phyloP scores from a whole-genome alignment of 2,888 invertebrate genomes.

The Lasioglossum leucozonium region DNA sequence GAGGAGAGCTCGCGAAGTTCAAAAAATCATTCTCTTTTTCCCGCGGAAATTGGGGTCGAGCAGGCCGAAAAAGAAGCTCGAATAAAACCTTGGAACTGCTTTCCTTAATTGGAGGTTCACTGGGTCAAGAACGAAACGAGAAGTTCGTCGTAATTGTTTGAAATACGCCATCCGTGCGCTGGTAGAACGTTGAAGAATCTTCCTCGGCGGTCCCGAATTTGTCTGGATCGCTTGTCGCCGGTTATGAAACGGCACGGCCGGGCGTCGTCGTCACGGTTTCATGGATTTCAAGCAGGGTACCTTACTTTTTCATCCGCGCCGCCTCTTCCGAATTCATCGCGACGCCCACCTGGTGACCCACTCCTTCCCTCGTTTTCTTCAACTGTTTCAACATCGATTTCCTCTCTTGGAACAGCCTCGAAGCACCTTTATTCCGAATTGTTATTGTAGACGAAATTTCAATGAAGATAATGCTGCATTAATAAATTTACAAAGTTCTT shows the following conservation, averaged over 20 bases:
- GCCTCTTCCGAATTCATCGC: slow-evolving; percentile 17
- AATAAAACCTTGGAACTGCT: not conserved
- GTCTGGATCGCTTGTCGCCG: not conserved
- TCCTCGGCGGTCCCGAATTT: not conserved
- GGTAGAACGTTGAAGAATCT: slow-evolving; percentile 1
- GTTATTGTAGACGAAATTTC: not conserved
- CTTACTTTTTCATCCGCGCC: not conserved
- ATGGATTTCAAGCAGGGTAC: not conserved
- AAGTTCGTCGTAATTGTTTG: not conserved
- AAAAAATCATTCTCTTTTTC: slow-evolving; percentile 3
- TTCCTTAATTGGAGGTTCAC: slow-evolving; percentile 3
- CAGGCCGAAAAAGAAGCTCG: not conserved
- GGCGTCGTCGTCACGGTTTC: not conserved
- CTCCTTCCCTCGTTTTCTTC: not conserved
- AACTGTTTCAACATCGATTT: not conserved
- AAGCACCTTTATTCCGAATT: not conserved
- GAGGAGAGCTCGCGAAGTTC: not conserved
- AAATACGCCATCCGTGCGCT: not conserved
- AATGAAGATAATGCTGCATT: too few relatives aligned
- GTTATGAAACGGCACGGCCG: not conserved
- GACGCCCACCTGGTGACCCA: slow-evolving; percentile 1
- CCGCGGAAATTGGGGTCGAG: not conserved
- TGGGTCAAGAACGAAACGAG: not conserved
- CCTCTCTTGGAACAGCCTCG: not conserved
- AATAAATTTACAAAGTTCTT: too few relatives aligned